Evolutionary conservation across 1,140 invertebrate genomes (phyloP).

Genomic region (Micrasema minimum): DNA sequence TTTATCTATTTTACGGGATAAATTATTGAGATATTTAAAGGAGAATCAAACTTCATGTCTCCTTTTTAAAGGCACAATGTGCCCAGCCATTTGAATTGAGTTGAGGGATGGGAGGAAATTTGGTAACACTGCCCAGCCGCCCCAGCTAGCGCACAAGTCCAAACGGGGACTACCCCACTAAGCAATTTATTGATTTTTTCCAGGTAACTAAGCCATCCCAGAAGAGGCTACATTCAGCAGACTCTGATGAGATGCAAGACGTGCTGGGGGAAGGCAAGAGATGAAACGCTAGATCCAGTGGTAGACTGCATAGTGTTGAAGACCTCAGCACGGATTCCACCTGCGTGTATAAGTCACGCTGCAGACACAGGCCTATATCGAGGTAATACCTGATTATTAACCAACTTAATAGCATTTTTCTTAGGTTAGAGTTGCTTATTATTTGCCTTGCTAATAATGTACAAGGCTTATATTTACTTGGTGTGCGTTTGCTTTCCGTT

Average conservation of each 20-base stretch:
- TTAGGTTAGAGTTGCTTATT: background rate
- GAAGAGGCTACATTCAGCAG: constrained; percentile 38
- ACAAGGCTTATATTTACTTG: background rate
- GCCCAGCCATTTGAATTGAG: no score
- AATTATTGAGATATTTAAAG: no score
- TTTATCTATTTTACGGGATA: no score
- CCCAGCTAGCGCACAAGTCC: no score
- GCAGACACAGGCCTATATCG: constrained; percentile 60
- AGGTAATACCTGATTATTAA: constrained; percentile 53
- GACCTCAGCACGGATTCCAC: constrained; percentile 80
- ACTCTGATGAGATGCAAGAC: constrained; percentile 48
- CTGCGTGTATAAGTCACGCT: constrained; percentile 75
- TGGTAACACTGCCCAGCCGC: no score
- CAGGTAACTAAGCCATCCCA: constrained; percentile 41
- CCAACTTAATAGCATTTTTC: background rate
- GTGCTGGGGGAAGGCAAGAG: constrained; percentile 49
- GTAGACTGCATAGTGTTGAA: constrained; percentile 77
- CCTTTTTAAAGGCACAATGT: no score
- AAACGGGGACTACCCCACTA: no score
- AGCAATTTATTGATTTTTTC: no score
- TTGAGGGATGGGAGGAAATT: no score
- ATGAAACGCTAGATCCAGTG: constrained; percentile 73
- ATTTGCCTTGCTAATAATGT: background rate
- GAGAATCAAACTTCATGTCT: no score
- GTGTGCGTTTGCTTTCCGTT: constrained; percentile 5